Base-by-base conservation (phyloP, 2,888 invertebrate species). In the Acrobasis consociella region DNA sequence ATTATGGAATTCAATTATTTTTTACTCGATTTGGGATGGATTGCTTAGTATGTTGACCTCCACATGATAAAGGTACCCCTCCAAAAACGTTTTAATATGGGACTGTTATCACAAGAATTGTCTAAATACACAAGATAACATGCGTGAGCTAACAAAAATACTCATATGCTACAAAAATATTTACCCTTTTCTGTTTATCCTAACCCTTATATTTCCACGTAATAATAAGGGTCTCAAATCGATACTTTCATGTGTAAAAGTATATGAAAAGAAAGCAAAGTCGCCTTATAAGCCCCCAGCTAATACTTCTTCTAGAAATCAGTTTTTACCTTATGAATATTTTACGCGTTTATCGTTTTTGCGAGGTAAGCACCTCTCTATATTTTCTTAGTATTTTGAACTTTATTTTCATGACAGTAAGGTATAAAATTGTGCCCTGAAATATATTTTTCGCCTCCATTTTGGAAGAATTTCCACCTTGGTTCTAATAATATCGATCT, bases 251-350 rank as follows among this genome's bases (percentile, higher is more conserved):
- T 58, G 22, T 49, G 58, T 49, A 31, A 13, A 16, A 31, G 17
- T 58, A 58, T 31, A 58, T 49, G 58, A 55, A 17, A 58, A 58
- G 46, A 58, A 58, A 11, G 42, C 22, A 49, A 46, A 58, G 31
- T 22, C 16, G 8, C 42, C 58, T 46, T 61, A 61, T 61, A 53
- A 62, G 37, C 31, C 31, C 38, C 55, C 15, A 62, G 49, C 49
- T 62, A 62, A 62, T 55, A 55, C 42, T 60, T 51, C 51, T 51
- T 42, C 55, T 55, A 62, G 38, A 62, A 55, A 62, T 62, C 62
- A 55, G 62, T 62, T 62, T 55, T 55, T 55, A 55, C 55, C 62
- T 62, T 62, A 62, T 62, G 62, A 62, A 62, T 62, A 62, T 62
- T 62, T 62, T 62, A 62, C 53, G 38, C 53, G 49, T 55, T 62